Percentiles rank a stretch among this genome's conserved stretches.
Evolutionary conservation across 2,113 vertebrate species (phyloP).

Genomic region (Taurulus bubalis): DNA sequence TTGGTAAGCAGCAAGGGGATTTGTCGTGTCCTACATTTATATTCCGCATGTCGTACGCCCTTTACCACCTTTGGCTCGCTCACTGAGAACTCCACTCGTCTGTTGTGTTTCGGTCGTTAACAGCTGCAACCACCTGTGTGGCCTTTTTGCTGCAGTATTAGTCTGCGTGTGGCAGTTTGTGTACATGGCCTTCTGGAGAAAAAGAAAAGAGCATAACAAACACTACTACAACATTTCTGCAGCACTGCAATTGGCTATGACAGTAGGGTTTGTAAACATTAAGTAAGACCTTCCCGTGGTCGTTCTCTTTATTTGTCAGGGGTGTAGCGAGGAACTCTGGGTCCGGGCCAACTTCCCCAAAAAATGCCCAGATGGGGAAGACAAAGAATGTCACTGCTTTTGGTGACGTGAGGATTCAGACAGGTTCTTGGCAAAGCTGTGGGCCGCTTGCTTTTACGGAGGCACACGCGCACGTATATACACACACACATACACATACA

Average conservation of each 20-base stretch:
- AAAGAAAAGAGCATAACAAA: not conserved
- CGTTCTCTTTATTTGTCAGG: constrained; percentile 26
- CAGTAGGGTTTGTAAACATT: constrained; percentile 38
- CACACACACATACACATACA: not conserved
- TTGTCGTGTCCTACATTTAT: constrained; percentile 60
- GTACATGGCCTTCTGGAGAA: constrained; percentile 6
- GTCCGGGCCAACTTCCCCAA: constrained; percentile 40
- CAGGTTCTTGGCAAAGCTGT: constrained; percentile 64
- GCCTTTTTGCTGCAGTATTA: constrained; percentile 71
- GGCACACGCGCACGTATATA: not conserved
- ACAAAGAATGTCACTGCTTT: constrained; percentile 50
- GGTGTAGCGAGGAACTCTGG: constrained; percentile 12
- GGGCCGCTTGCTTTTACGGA: constrained; percentile 25
- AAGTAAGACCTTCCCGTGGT: constrained; percentile 38
- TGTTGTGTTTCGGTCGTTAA: constrained; percentile 57
- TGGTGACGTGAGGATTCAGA: constrained; percentile 45
- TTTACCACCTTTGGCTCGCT: constrained; percentile 62
- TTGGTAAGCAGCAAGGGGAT: constrained; percentile 57
- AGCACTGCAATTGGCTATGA: constrained; percentile 41
- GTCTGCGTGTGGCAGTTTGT: constrained; percentile 10
- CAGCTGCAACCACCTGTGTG: constrained; percentile 72
- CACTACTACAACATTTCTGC: constrained; percentile 17
- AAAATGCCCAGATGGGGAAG: constrained; percentile 62
- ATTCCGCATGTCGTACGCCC: constrained; percentile 66
- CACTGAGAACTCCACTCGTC: constrained; percentile 56